A percentile compares a stretch with the other conserved stretches of the same genome.
Evolutionary conservation across 2,113 vertebrate genomes (phyloP).

Genomic region (Varanus salvator): DNA sequence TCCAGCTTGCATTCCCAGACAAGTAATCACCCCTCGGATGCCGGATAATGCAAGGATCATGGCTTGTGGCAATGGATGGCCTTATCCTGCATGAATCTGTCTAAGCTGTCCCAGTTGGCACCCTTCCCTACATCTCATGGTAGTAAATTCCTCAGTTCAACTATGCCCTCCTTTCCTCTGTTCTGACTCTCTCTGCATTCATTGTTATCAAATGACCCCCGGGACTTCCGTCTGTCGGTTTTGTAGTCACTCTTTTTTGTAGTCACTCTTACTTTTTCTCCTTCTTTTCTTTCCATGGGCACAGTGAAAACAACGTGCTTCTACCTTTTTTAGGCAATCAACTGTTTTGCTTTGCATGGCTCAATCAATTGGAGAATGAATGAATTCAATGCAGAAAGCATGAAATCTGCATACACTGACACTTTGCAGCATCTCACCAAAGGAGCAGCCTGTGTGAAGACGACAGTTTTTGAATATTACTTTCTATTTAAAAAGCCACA

Average conservation of each 20-base stretch:
- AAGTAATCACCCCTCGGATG: no score
- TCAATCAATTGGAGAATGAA: background rate
- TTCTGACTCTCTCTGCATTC: no score
- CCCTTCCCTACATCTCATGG: background rate
- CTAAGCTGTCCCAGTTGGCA: background rate
- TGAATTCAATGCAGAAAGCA: background rate
- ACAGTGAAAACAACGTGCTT: background rate
- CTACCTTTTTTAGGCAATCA: background rate
- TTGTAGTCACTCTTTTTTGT: background rate
- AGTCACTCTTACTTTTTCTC: no score
- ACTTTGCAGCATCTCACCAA: background rate
- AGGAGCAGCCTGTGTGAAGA: background rate
- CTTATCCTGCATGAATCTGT: background rate
- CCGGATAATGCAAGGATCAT: background rate
- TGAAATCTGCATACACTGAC: background rate
- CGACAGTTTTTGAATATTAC: slow-evolving; percentile 3
- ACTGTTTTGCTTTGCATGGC: background rate
- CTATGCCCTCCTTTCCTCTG: background rate
- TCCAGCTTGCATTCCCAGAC: background rate
- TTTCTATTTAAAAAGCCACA: background rate
- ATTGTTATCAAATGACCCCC: no score
- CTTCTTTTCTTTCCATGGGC: no score
- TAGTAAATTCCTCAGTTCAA: no score
- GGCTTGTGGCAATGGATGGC: background rate
- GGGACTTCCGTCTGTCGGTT: background rate